Evolutionary conservation across 2,888 invertebrate genomes (phyloP), one percentile per base, ranked within the genome.

Genomic region (Amorpha juglandis): DNA sequence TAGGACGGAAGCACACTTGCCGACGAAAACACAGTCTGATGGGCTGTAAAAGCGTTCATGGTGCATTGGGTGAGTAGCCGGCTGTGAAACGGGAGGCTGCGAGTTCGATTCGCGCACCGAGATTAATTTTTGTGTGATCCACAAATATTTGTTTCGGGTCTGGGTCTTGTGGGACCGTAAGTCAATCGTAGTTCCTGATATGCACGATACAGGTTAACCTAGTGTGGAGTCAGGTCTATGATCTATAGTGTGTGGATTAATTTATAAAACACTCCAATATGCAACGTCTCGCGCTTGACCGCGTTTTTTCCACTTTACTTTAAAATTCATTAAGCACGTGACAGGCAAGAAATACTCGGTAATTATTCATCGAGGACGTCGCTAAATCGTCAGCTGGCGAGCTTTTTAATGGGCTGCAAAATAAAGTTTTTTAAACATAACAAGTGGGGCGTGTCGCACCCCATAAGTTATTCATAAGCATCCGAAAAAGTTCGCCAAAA

Each of bases 291-390:
- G 38, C 65, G 42, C 62, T 62, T 62, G 50, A 62, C 65, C 65
- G 50, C 16, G 27, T 27, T 21, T 67, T 70, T 68, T 70, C 67
- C 63, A 62, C 45, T 51, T 64, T 83, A 80, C 83, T 89, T 83
- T 87, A 86, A 90, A 91, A 92, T 92, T 93, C 91, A 92, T 93
- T 93, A 91, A 80, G 76, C 75, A 79, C 86, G 88, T 92, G 92
- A 92, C 92, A 87, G 85, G 89, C 90, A 89, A 91, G 88, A 93
- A 91, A 90, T 89, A 88, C 83, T 83, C 74, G 70, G 82, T 91
- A 93, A 93, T 93, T 92, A 92, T 92, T 93, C 92, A 92, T 90
- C 84, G 84, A 79, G 75, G 76, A 82, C 85, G 87, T 84, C 86
- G 88, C 85, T 84, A 88, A 89, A 90, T 91, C 89, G 89, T 84